These are phyloP conservation scores for Cacatua alba DNA, from an alignment of 2,113 vertebrate genomes.

Conservation along the genomic window DNA sequence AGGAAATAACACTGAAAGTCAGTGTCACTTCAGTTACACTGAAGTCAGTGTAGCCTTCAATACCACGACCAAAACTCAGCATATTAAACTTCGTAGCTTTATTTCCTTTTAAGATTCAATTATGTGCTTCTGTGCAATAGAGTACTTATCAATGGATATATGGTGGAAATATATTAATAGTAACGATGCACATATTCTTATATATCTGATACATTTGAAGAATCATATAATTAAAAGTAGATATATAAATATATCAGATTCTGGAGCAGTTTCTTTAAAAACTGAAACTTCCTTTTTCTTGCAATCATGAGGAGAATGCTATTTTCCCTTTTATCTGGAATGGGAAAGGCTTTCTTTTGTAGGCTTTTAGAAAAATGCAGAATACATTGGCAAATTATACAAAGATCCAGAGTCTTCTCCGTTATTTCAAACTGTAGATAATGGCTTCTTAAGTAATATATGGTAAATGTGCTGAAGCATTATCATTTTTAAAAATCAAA, in stretches of 20 bases:
- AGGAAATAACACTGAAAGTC: background rate
- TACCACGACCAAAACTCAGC: background rate
- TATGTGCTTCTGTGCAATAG: background rate
- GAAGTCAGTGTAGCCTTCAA: background rate
- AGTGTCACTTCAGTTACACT: background rate
- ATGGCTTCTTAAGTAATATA: slow-evolving; percentile 1
- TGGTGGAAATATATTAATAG: background rate
- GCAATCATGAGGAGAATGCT: background rate
- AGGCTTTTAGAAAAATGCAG: background rate
- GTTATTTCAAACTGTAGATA: background rate
- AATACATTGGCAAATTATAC: background rate
- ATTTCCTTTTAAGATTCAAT: background rate
- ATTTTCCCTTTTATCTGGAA: background rate
- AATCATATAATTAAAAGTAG: background rate
- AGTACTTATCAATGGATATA: background rate
- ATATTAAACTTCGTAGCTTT: background rate
- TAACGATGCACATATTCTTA: background rate
- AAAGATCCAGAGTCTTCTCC: background rate
- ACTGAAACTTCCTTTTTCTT: background rate
- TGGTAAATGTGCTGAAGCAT: background rate
- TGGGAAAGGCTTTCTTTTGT: background rate
- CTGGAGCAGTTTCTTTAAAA: background rate
- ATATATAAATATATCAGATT: background rate
- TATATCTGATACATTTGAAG: background rate
- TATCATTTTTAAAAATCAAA: background rate